Percentiles rank a stretch among this genome's conserved stretches.
These are phyloP conservation scores for Callyntrura guangdongensis DNA, from an alignment of 2,888 invertebrate species.

Conservation along the genomic window DNA sequence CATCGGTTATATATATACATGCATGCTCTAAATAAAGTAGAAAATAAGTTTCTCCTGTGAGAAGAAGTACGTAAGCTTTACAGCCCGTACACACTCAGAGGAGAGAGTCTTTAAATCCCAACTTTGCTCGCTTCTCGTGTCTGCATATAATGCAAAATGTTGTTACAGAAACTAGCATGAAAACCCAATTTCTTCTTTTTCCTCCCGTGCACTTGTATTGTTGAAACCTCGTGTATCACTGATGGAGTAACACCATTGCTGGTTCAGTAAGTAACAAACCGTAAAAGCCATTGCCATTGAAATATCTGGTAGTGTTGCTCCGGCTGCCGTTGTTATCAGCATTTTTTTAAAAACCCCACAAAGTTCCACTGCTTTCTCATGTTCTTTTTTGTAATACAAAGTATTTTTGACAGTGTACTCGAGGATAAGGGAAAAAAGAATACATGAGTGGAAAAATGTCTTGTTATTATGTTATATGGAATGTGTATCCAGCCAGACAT, in stretches of 20 bases:
- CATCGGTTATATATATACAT: slow-evolving; percentile 42
- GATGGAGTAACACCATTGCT: slow-evolving; percentile 16
- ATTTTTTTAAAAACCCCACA: slow-evolving; percentile 50
- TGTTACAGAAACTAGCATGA: slow-evolving; percentile 48
- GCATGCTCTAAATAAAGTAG: neutral
- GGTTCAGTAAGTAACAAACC: slow-evolving; percentile 29
- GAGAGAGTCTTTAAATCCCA: slow-evolving; percentile 30
- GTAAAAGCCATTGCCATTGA: slow-evolving; percentile 51
- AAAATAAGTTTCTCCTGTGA: slow-evolving; percentile 13
- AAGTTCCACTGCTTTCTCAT: slow-evolving; percentile 39
- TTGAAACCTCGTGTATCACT: slow-evolving; percentile 39
- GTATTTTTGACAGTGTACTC: slow-evolving; percentile 50
- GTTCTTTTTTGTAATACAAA: slow-evolving; percentile 53
- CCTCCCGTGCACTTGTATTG: slow-evolving; percentile 44
- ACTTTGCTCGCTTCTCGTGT: slow-evolving; percentile 55
- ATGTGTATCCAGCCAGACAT: slow-evolving; percentile 67
- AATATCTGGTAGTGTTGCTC: slow-evolving; percentile 41
- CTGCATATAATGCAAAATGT: slow-evolving; percentile 63
- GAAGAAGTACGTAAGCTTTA: slow-evolving; percentile 38
- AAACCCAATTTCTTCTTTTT: slow-evolving; percentile 67
- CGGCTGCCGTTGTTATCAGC: slow-evolving; percentile 25
- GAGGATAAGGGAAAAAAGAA: slow-evolving; percentile 19
- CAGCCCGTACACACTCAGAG: slow-evolving; percentile 22
- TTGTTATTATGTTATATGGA: slow-evolving; percentile 32
- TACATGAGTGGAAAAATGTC: slow-evolving; percentile 38